Conservation (phyloP, 2,888 invertebrate genomes). For the Pocota personata region DNA sequence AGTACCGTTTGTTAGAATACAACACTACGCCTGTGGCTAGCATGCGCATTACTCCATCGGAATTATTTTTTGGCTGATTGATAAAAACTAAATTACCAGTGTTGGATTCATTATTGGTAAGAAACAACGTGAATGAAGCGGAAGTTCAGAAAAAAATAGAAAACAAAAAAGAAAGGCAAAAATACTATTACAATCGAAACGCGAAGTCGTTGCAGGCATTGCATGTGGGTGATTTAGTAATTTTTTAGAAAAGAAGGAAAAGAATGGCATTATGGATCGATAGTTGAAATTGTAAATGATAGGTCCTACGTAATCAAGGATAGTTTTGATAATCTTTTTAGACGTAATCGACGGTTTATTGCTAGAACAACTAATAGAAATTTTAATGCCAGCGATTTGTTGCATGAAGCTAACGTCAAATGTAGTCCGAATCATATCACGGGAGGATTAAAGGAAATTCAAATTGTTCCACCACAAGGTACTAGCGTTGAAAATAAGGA, state of each 20-base stretch:
- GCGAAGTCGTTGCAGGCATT: neutral
- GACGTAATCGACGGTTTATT: neutral
- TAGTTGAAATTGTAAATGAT: neutral
- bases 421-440: neutral
- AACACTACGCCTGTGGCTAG: slow-evolving; percentile 41
- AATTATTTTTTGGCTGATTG: slow-evolving; percentile 56
- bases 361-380: neutral
- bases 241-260: neutral
- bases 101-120: neutral
- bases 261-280: neutral
- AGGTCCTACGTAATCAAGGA: neutral
- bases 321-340: neutral
- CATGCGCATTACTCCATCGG: slow-evolving; percentile 40
- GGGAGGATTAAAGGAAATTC: neutral
- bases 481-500: neutral
- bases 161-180: neutral
- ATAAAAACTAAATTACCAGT: slow-evolving; percentile 28
- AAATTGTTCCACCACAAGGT: neutral
- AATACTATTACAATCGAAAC: no score
- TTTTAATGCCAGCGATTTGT: neutral
- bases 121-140: neutral
- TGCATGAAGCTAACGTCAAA: slow-evolving; percentile 2
- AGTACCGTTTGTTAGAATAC: slow-evolving; percentile 38
- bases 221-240: neutral
- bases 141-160: neutral